Evolutionary conservation across 2,888 invertebrate genomes (phyloP).

Genomic region (Habrosyne pyritoides): DNA sequence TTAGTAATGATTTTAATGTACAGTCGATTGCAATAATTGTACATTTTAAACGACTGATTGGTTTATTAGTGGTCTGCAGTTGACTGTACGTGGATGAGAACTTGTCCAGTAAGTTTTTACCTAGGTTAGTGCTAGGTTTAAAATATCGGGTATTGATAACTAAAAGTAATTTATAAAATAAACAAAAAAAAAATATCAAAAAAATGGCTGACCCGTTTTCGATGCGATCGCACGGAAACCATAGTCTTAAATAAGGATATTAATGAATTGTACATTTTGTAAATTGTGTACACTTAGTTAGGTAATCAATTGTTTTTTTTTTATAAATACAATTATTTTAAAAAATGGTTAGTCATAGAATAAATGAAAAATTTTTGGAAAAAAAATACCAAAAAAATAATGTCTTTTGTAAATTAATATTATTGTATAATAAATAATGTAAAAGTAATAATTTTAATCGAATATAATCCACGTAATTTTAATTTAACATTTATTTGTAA

Average conservation of each 20-base stretch:
- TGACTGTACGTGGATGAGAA: not conserved
- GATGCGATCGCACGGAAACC: not conserved
- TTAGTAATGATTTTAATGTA: not conserved
- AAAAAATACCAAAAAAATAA: slow-evolving; percentile 44
- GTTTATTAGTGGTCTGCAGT: too few species aligned
- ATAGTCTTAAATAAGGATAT: not conserved
- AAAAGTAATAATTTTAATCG: not conserved
- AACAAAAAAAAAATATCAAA: slow-evolving; percentile 15
- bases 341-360: slow-evolving; percentile 23
- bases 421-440: not conserved
- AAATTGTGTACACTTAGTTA: slow-evolving; percentile 8
- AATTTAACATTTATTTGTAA: too few species aligned
- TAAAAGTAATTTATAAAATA: slow-evolving; percentile 6
- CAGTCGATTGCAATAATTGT: not conserved
- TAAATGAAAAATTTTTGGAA: slow-evolving; percentile 41
- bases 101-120: slow-evolving; percentile 1
- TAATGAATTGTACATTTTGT: too few species aligned
- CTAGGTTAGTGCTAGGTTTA: not conserved
- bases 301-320: slow-evolving; percentile 6
- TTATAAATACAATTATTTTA: not conserved
- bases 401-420: not conserved
- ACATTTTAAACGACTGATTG: too few species aligned
- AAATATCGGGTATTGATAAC: not conserved
- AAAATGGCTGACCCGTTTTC: slow-evolving; percentile 18
- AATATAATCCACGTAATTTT: not conserved